Conservation (phyloP, 1,140 invertebrate species). For the Lethocerus indicus region DNA sequence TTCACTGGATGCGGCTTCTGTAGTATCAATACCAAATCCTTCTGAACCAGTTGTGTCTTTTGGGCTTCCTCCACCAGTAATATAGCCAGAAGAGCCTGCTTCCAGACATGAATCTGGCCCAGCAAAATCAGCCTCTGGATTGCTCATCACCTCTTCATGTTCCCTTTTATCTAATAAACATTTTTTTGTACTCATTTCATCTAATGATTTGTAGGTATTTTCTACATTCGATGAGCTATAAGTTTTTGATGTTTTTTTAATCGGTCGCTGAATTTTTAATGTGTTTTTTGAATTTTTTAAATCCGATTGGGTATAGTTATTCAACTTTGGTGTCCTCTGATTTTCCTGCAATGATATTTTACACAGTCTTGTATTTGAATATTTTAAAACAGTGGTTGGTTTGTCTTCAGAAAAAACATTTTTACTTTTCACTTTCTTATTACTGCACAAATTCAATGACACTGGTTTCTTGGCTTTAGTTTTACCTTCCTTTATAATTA, state of each 20-base stretch:
- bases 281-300: background rate
- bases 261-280: background rate
- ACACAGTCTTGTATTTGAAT: background rate
- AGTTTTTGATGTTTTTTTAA: background rate
- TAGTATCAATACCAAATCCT: conserved; percentile 26
- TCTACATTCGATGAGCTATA: background rate
- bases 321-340: background rate
- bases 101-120: conserved; percentile 12
- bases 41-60: conserved; percentile 28
- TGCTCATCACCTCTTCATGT: conserved; percentile 12
- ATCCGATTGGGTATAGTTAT: too few species aligned
- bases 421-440: background rate
- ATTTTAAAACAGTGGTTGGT: background rate
- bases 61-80: conserved; percentile 28
- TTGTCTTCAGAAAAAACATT: background rate
- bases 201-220: background rate
- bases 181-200: conserved; percentile 6
- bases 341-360: background rate
- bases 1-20: conserved; percentile 36
- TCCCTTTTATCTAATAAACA: conserved; percentile 5
- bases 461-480: conserved; percentile 15
- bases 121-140: conserved; percentile 6
- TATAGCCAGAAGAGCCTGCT: conserved; percentile 14
- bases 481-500: conserved; percentile 16
- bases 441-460: background rate